phyloP scores from a whole-genome alignment of 2,888 invertebrate species.

The Hedychridium roseum region DNA sequence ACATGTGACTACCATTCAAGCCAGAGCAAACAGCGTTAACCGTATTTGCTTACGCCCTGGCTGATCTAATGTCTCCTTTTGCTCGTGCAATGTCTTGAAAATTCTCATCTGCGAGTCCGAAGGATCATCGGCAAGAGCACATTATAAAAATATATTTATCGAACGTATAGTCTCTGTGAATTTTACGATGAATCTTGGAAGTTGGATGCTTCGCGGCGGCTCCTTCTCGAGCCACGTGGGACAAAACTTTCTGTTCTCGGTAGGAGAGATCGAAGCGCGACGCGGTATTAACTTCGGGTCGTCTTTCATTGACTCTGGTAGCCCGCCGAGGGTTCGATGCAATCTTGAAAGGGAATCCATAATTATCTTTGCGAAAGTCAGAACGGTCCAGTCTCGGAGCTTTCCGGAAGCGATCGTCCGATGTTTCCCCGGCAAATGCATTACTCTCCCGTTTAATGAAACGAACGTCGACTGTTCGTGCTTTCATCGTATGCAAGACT shows the following conservation, averaged over 20 bases:
- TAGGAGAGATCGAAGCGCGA: conserved; percentile 27
- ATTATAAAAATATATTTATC: not conserved
- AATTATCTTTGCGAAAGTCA: conserved; percentile 52
- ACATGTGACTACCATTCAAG: conserved; percentile 54
- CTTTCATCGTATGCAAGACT: no score
- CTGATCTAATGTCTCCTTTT: conserved; percentile 52
- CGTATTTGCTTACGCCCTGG: conserved; percentile 59
- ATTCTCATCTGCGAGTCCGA: no score
- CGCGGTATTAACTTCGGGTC: conserved; percentile 37
- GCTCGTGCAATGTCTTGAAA: not conserved
- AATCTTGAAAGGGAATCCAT: conserved; percentile 58
- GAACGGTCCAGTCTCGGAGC: no score
- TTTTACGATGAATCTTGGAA: not conserved
- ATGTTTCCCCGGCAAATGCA: no score
- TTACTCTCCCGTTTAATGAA: no score
- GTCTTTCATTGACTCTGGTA: conserved; percentile 52
- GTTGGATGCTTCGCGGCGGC: not conserved
- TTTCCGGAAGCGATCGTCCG: no score
- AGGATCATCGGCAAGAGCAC: not conserved
- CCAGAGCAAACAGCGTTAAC: conserved; percentile 59
- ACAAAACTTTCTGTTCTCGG: conserved; percentile 47
- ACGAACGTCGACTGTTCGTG: no score
- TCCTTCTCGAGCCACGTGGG: conserved; percentile 22
- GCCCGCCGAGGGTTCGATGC: conserved; percentile 46
- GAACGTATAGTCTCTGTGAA: not conserved